Evolutionary conservation across 2,888 invertebrate species (phyloP), one percentile per base, ranked within the genome.

Genomic region (Ischnura elegans): DNA sequence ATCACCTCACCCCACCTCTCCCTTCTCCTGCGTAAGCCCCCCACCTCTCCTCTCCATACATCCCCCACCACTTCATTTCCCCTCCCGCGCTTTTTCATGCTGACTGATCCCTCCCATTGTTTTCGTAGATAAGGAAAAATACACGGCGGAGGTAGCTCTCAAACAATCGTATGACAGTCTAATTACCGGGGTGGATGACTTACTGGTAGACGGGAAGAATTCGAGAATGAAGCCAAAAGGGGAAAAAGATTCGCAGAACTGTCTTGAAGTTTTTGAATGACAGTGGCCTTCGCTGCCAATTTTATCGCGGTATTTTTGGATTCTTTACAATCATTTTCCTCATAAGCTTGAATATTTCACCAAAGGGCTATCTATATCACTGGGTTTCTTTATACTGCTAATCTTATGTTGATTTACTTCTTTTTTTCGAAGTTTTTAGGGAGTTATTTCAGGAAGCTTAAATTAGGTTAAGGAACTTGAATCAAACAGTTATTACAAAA

Each of bases 161-260:
- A 66, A 90, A 90, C 90, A 90, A 90, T 90, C 90, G 90, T 90
- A 55, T 90, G 90, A 90, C 90, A 90, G 90, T 61, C 61, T 90
- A 90, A 90, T 90, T 90, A 90, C 90, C 90, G 90, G 90, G 90
- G 90, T 90, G 90, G 90, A 66, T 90, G 90, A 90, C 90, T 90
- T 66, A 55, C 90, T 90, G 90, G 90, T 45, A 61, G 55, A 61
- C 36, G 55, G 47, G 90, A 61, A 21, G 90, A 43, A 90, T 90
- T 66, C 61, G 45, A 55, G 61, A 55, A 90, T 90, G 61, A 66
- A 55, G 36, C 55, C 43, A 25, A 42, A 29, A 47, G 87, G 29
- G 87, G 29, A 36, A 43, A 51, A 51, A n/a, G 19, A 51, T 21
- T 43, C n/a, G n/a, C 42, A 43, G 43, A 42, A 51, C 19, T 36